Percentiles rank a stretch among this genome's conserved stretches.
phyloP scores from a whole-genome alignment of 2,797 vertebrate species.

The Pseudomugil tenellus region DNA sequence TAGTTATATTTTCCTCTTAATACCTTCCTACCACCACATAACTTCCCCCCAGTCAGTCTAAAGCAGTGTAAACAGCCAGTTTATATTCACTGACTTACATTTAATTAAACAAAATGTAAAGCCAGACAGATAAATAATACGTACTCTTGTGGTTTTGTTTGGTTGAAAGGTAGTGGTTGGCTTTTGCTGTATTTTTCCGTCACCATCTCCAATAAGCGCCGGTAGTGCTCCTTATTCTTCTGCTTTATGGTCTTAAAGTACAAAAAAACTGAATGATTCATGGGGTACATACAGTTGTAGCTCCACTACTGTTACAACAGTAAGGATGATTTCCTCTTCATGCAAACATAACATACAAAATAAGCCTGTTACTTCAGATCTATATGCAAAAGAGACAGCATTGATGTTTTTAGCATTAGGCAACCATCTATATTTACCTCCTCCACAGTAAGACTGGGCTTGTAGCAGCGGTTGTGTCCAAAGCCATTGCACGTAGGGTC shows the following conservation, averaged over 20 bases:
- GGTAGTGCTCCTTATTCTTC: slow-evolving; percentile 82
- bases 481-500: slow-evolving; percentile 46
- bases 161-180: slow-evolving; percentile 81
- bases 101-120: no score
- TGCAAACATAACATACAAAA: not conserved
- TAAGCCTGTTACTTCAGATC: not conserved
- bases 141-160: slow-evolving; percentile 80
- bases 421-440: slow-evolving; percentile 68
- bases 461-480: slow-evolving; percentile 73
- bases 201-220: slow-evolving; percentile 82
- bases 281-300: not conserved
- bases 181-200: slow-evolving; percentile 82
- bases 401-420: no score
- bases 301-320: not conserved
- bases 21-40: no score
- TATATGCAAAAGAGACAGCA: no score
- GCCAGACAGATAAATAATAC: slow-evolving; percentile 14
- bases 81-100: no score
- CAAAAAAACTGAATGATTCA: slow-evolving; percentile 1
- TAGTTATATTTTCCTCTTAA: no score
- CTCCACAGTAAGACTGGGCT: slow-evolving; percentile 82
- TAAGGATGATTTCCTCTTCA: not conserved
- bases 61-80: no score
- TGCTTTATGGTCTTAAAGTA: slow-evolving; percentile 79
- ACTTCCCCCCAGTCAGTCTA: no score